A percentile compares a stretch with the other conserved stretches of the same genome.
Evolutionary conservation across 2,113 vertebrate species (phyloP).

Genomic region (Shinisaurus crocodilurus): DNA sequence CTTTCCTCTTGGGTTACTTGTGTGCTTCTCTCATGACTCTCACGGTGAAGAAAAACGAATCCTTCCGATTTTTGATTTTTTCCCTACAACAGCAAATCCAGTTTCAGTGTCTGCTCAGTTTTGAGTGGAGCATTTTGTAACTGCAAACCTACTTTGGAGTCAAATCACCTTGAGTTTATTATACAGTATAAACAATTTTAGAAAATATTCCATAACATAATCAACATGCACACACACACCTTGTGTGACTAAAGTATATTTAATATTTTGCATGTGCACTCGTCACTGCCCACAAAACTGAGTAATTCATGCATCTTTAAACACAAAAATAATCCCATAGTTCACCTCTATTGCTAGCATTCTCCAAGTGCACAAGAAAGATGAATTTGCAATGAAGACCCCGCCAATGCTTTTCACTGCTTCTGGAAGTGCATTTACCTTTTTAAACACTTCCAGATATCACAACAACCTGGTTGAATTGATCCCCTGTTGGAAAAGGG

Average conservation of each 20-base stretch:
- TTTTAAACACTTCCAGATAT: background rate
- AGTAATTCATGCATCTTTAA: constrained; percentile 14
- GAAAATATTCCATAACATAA: constrained; percentile 35
- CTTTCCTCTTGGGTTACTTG: constrained; percentile 38
- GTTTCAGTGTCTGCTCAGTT: constrained; percentile 15
- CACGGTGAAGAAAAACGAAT: background rate
- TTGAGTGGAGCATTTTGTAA: constrained; percentile 39
- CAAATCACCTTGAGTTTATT: constrained; percentile 9
- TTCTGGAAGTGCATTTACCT: background rate
- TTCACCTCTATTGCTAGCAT: background rate
- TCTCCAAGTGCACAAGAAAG: too few relatives aligned
- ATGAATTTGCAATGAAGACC: background rate
- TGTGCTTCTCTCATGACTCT: constrained; percentile 49
- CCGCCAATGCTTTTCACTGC: background rate
- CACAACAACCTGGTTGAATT: background rate
- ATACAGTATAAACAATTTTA: constrained; percentile 11
- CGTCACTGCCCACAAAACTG: background rate
- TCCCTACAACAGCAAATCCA: background rate
- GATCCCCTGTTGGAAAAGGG: background rate
- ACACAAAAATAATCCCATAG: background rate
- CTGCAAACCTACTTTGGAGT: constrained; percentile 39
- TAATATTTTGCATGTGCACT: background rate
- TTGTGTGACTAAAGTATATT: background rate
- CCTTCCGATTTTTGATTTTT: background rate
- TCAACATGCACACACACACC: background rate